Base-by-base conservation (phyloP, 1,140 invertebrate species). In the Brachionus manjavacas region DNA sequence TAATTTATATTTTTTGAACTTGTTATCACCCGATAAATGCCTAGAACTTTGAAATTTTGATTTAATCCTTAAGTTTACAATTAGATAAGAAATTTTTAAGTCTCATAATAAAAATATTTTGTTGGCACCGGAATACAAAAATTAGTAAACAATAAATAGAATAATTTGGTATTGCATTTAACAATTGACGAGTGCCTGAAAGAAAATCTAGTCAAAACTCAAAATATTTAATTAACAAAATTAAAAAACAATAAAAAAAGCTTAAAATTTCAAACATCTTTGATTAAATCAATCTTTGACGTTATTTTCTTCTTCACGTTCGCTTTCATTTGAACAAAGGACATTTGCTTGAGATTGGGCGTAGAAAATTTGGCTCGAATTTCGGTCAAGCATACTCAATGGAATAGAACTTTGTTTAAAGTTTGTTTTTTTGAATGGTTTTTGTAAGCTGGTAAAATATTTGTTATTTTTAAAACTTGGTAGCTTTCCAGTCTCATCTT, bases 281-380 rank as follows among this genome's bases (percentile, higher is more conserved):
- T 14, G 14, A 46, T n/a, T 12, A 4, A n/a, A 70, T 60, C 8
- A 60, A 60, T 60, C 8, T 41, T 72, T 41, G n/a, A 76, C 14
- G 31, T 49, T 76, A 8, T 28, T 49, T 25, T 76, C 72, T 46
- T 49, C 72, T 28, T 76, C 72, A n/a, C 43, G 39, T 25, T 76
- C 72, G 23, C 43, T 49, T 46, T 76, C 72, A 76, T 76, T 76
- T 9, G 46, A 49, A 49, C 72, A 76, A 25, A 76, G 23, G 0
- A 76, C 72, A 25, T 76, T 76, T 11, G 79, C 79, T 64, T 81
- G 79, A 9, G 64, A 81, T 39, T 68, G 52, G 4, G 79, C 79
- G n/a, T 64, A 81, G 41, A 81, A 81, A 64, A 81, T 81, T 66
- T 81, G 79, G 43, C 79, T 81, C 14, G 79, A 81, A 68, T 81